These are phyloP conservation scores for Diplodus puntazzo DNA, from an alignment of 2,797 vertebrate species.

Conservation along the genomic window DNA sequence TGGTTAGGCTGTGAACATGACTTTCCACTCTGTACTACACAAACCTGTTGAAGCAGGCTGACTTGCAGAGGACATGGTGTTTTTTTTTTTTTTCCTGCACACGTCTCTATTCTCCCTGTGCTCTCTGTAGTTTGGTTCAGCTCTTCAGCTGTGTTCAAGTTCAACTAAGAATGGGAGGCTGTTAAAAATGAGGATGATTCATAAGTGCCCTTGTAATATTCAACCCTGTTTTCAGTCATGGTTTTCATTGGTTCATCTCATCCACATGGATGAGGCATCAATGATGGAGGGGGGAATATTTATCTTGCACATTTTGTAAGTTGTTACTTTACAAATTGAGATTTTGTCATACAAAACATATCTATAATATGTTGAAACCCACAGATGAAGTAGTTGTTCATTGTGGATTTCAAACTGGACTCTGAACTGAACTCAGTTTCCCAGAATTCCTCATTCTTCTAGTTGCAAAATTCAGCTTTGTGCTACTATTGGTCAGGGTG, in stretches of 20 bases:
- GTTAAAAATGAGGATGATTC: constrained; percentile 8
- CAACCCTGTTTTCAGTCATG: constrained; percentile 10
- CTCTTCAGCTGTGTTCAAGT: constrained; percentile 10
- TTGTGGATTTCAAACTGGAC: too few species aligned
- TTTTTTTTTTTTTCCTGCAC: constrained; percentile 4
- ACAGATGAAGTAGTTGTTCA: too few species aligned
- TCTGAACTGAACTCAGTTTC: too few species aligned
- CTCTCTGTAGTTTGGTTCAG: constrained; percentile 9
- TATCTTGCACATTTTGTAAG: too few species aligned
- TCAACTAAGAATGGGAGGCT: constrained; percentile 1
- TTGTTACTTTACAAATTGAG: too few species aligned
- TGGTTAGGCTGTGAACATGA: constrained; percentile 49
- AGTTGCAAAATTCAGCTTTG: too few species aligned
- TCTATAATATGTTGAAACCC: too few species aligned
- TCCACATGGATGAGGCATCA: constrained; percentile 7
- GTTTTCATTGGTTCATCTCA: constrained; percentile 23
- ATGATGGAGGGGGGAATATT: background rate
- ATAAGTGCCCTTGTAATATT: constrained; percentile 22
- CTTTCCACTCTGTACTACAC: constrained; percentile 65
- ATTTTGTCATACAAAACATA: too few species aligned
- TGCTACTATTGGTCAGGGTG: too few species aligned
- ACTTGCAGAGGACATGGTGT: constrained; percentile 22
- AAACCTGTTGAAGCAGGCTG: constrained; percentile 31
- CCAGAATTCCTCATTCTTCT: too few species aligned
- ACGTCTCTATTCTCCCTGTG: constrained; percentile 1